A percentile compares a stretch with the other conserved stretches of the same genome.
phyloP scores from a whole-genome alignment of 2,797 vertebrate species.

The Semaprochilodus insignis region DNA sequence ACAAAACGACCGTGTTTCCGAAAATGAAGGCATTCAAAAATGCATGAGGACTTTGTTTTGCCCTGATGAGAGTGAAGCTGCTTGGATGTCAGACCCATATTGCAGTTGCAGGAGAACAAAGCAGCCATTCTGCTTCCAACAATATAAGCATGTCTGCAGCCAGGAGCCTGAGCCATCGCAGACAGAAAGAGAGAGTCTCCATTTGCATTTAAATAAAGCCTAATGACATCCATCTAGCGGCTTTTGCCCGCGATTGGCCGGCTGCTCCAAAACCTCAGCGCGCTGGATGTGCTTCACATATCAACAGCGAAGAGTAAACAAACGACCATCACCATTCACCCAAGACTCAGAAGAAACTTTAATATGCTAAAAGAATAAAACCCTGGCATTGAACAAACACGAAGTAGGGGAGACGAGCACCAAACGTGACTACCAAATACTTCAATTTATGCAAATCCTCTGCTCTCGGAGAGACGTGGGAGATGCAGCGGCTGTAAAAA shows the following conservation, averaged over 20 bases:
- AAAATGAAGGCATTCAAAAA: slow-evolving; percentile 21
- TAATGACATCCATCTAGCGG: slow-evolving; percentile 63
- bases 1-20: neutral
- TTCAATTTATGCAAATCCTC: slow-evolving; percentile 68
- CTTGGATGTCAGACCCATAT: slow-evolving; percentile 34
- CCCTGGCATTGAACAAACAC: neutral
- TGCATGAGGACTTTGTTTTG: slow-evolving; percentile 23
- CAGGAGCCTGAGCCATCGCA: slow-evolving; percentile 4
- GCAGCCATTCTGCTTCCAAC: slow-evolving; percentile 40
- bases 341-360: slow-evolving; percentile 8
- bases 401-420: neutral
- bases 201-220: slow-evolving; percentile 73
- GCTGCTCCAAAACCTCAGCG: slow-evolving; percentile 47
- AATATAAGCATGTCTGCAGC: slow-evolving; percentile 49
- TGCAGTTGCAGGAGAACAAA: slow-evolving; percentile 48
- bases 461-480: neutral
- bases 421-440: slow-evolving; percentile 44
- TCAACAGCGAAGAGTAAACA: neutral
- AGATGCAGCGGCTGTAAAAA: slow-evolving; percentile 10
- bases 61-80: slow-evolving; percentile 45
- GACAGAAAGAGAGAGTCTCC: slow-evolving; percentile 17
- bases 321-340: neutral
- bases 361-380: neutral
- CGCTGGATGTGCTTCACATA: slow-evolving; percentile 19
- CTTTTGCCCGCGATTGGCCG: slow-evolving; percentile 56